These are phyloP conservation scores for Dasysyrphus albostriatus DNA, from an alignment of 2,888 invertebrate genomes.

Conservation along the genomic window DNA sequence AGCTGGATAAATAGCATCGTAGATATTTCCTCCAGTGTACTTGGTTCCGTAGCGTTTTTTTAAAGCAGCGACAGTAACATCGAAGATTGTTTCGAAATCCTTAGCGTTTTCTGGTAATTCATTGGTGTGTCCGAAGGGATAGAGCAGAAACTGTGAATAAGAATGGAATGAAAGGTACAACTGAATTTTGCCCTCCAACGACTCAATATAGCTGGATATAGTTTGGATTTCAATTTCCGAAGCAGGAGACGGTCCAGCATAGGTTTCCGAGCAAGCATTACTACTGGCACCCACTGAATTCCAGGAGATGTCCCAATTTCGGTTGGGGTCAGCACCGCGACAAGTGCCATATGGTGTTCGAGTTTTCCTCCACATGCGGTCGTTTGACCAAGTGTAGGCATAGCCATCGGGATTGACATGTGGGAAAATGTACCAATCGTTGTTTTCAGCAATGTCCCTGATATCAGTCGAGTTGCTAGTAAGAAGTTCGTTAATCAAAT, in stretches of 20 bases:
- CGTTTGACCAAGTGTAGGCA: constrained; percentile 86
- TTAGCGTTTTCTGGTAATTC: constrained; percentile 85
- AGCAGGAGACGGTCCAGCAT: constrained; percentile 88
- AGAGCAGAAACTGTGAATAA: constrained; percentile 88
- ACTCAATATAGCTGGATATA: constrained; percentile 85
- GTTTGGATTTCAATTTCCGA: constrained; percentile 88
- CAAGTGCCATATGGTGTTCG: constrained; percentile 85
- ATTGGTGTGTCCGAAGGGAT: constrained; percentile 87
- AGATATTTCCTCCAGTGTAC: constrained; percentile 84
- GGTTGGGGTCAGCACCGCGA: constrained; percentile 90
- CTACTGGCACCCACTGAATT: constrained; percentile 86
- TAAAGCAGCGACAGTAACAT: constrained; percentile 79
- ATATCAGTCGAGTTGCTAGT: constrained; percentile 85
- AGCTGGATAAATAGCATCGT: constrained; percentile 85
- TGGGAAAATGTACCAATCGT: constrained; percentile 91
- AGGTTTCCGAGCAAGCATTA: constrained; percentile 87
- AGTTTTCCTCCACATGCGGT: constrained; percentile 88
- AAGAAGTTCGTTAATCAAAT: constrained; percentile 86
- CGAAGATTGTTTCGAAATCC: constrained; percentile 83
- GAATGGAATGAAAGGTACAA: constrained; percentile 90
- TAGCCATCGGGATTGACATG: constrained; percentile 92
- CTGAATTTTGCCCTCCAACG: constrained; percentile 85
- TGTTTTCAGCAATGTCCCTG: constrained; percentile 84
- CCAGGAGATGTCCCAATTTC: constrained; percentile 91
- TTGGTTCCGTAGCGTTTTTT: constrained; percentile 82